A percentile compares a stretch with the other conserved stretches of the same genome.
Conservation (phyloP, 2,113 vertebrate genomes). For the Hippocampus comes region DNA sequence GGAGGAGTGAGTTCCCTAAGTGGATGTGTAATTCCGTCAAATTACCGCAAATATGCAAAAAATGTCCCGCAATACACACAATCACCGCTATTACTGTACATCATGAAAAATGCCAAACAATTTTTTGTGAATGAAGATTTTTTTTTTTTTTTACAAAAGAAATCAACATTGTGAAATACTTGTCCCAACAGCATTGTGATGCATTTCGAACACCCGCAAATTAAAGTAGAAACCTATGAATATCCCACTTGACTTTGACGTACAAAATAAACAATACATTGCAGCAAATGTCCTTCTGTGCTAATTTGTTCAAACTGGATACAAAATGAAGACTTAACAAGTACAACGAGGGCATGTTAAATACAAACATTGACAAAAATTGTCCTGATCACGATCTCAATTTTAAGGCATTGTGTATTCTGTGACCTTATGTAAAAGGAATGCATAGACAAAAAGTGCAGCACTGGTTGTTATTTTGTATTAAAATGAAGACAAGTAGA, state of each 20-base stretch:
- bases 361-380: conserved; percentile 36
- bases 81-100: not conserved
- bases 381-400: conserved; percentile 15
- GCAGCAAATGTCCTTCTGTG: conserved; percentile 11
- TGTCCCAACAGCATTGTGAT: conserved; percentile 5
- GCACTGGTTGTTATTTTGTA: conserved; percentile 12
- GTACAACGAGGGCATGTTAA: conserved; percentile 30
- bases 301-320: conserved; percentile 42
- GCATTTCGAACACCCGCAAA: not conserved
- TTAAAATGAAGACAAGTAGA: conserved; percentile 5
- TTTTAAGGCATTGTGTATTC: conserved; percentile 40
- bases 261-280: conserved; percentile 16
- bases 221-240: not conserved
- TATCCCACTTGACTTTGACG: conserved; percentile 23
- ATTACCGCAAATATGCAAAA: not conserved
- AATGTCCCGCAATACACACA: not conserved
- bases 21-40: not conserved
- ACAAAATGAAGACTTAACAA: conserved; percentile 15
- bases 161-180: conserved; percentile 18
- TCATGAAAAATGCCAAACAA: not conserved
- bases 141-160: conserved; percentile 31
- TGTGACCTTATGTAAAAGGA: conserved; percentile 15
- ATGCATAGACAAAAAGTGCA: conserved; percentile 47
- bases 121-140: not conserved
- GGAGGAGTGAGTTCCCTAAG: too few species aligned